Evolutionary conservation across 2,888 invertebrate genomes (phyloP).

Genomic region (Drosophila stalkeri): DNA sequence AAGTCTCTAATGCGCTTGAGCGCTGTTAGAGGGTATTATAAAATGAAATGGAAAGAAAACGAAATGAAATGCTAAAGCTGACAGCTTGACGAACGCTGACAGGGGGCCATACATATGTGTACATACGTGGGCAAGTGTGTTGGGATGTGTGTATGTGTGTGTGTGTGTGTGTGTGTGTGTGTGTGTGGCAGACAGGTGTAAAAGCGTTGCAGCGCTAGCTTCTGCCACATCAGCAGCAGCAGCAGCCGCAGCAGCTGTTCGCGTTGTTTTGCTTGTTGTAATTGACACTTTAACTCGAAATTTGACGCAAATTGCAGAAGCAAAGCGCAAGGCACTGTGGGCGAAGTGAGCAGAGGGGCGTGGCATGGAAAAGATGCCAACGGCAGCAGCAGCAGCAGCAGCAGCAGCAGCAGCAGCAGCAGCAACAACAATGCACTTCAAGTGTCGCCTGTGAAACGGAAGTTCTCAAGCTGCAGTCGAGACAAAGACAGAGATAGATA

Average conservation of each 20-base stretch:
- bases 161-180: slow-evolving; percentile 20
- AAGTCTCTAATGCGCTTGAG: not conserved
- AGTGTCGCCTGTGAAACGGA: slow-evolving; percentile 59
- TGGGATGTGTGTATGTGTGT: slow-evolving; percentile 11
- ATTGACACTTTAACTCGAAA: slow-evolving; percentile 81
- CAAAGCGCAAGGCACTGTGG: slow-evolving; percentile 27
- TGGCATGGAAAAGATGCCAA: not conserved
- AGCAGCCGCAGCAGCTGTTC: slow-evolving; percentile 40
- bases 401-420: slow-evolving; percentile 13
- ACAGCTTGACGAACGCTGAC: slow-evolving; percentile 68
- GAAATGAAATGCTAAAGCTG: slow-evolving; percentile 61
- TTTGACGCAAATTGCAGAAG: slow-evolving; percentile 77
- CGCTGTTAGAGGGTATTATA: slow-evolving; percentile 15
- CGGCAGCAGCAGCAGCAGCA: slow-evolving; percentile 19
- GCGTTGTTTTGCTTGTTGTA: slow-evolving; percentile 63
- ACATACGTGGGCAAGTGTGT: not conserved
- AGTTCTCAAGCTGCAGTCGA: slow-evolving; percentile 52
- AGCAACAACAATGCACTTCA: slow-evolving; percentile 60
- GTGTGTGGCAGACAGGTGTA: slow-evolving; percentile 55
- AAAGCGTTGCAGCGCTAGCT: slow-evolving; percentile 21
- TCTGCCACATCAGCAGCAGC: slow-evolving; percentile 14
- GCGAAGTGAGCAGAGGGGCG: not conserved
- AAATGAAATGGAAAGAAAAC: slow-evolving; percentile 37
- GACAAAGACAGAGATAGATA: slow-evolving; percentile 11
- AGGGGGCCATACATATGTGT: slow-evolving; percentile 27